Percentiles rank a stretch among this genome's conserved stretches.
Conservation (phyloP, 2,113 vertebrate genomes). For the Oncorhynchus tshawytscha region DNA sequence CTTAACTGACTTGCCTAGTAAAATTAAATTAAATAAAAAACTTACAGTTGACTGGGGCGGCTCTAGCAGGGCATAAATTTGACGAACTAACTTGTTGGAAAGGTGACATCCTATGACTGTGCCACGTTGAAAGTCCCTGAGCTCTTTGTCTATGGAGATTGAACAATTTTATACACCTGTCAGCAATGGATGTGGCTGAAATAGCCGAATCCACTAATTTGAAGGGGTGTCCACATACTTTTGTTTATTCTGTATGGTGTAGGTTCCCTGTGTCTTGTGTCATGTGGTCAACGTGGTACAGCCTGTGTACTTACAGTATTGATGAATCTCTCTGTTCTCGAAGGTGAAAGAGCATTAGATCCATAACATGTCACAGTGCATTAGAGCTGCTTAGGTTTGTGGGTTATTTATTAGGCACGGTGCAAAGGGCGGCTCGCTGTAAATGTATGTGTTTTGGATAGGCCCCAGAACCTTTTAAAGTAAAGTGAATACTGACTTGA, state of each 20-base stretch:
- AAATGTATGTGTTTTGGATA: slow-evolving; percentile 24
- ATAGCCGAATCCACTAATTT: too few species aligned
- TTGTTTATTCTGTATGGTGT: neutral
- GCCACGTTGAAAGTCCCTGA: too few species aligned
- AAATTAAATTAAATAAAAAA: too few species aligned
- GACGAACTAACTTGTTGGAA: too few species aligned
- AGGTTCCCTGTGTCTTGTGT: neutral
- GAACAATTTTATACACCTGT: too few species aligned
- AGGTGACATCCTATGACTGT: too few species aligned
- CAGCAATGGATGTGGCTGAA: too few species aligned
- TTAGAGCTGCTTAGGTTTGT: neutral
- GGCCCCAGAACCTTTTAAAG: slow-evolving; percentile 26
- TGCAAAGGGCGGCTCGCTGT: slow-evolving; percentile 1
- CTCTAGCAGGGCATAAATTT: too few species aligned
- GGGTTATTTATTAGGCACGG: neutral
- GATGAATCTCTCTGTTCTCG: neutral
- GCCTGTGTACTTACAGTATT: neutral
- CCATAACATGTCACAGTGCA: neutral
- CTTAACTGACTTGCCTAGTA: too few species aligned
- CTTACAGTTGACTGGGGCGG: too few species aligned
- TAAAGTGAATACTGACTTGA: slow-evolving; percentile 35
- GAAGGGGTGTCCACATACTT: neutral
- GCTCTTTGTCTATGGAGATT: too few species aligned
- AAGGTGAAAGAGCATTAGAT: neutral
- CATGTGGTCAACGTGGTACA: neutral